Percentiles rank a stretch among this genome's conserved stretches.
Conservation (phyloP, 2,797 vertebrate species). For the Liparis tanakae region DNA sequence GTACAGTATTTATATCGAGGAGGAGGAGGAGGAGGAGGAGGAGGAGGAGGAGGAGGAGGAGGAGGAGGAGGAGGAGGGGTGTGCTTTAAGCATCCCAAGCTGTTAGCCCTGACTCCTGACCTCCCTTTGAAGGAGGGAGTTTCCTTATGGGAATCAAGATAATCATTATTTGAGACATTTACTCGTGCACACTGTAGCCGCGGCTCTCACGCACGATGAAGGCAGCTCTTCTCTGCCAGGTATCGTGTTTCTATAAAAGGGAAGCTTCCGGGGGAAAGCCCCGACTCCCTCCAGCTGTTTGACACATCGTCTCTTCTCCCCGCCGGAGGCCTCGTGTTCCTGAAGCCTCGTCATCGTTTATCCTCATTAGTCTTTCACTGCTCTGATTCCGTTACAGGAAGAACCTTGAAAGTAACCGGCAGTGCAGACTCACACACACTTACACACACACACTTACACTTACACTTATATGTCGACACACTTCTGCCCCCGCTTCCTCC, state of each 20-base stretch:
- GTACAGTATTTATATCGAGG: background rate
- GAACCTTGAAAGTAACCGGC: conserved; percentile 63
- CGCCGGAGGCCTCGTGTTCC: conserved; percentile 56
- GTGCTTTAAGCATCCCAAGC: conserved; percentile 28
- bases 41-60: too few relatives aligned
- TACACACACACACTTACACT: background rate
- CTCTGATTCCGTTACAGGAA: conserved; percentile 78
- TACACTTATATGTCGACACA: conserved; percentile 14
- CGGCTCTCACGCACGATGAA: conserved; percentile 5
- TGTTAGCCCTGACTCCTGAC: conserved; percentile 47
- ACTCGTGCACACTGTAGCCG: background rate
- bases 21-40: too few relatives aligned
- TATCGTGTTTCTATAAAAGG: conserved; percentile 49
- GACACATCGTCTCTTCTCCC: conserved; percentile 56
- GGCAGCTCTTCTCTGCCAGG: conserved; percentile 24
- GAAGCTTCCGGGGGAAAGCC: conserved; percentile 43
- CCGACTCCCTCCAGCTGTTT: conserved; percentile 44
- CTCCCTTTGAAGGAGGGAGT: conserved; percentile 29
- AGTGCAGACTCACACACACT: conserved; percentile 14
- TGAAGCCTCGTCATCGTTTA: conserved; percentile 77
- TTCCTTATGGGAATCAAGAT: conserved; percentile 25
- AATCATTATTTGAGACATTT: conserved; percentile 21
- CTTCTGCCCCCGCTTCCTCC: conserved; percentile 27
- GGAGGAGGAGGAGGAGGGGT: background rate
- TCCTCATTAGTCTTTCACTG: conserved; percentile 80